Evolutionary conservation across 2,797 vertebrate species (phyloP).

Genomic region (Ficedula albicollis): DNA sequence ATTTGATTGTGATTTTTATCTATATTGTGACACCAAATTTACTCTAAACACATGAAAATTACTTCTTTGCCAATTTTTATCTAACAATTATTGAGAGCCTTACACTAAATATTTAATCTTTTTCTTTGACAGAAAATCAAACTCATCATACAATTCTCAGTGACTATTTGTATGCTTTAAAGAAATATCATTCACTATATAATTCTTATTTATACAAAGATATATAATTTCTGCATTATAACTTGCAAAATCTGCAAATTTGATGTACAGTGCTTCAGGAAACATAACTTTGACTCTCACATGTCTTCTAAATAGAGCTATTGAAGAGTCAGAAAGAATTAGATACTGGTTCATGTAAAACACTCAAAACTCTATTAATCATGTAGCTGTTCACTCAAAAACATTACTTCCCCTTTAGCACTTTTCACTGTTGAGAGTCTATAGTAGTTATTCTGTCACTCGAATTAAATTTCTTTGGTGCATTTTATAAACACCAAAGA

Average conservation of each 20-base stretch:
- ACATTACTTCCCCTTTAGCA: not conserved
- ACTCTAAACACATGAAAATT: not conserved
- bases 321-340: not conserved
- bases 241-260: not conserved
- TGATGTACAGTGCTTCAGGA: not conserved
- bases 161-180: not conserved
- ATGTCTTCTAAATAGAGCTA: not conserved
- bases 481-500: not conserved
- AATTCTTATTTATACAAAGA: not conserved
- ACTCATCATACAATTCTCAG: not conserved
- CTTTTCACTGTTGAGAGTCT: not conserved
- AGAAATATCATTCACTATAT: not conserved
- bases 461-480: not conserved
- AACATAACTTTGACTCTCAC: not conserved
- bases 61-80: not conserved
- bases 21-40: not conserved
- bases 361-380: not conserved
- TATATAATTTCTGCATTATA: not conserved
- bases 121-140: not conserved
- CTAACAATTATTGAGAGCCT: not conserved
- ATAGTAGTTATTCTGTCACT: not conserved
- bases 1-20: not conserved
- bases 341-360: not conserved
- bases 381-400: not conserved
- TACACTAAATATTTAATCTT: not conserved